Base-by-base conservation (phyloP, 92 coral and sea anemone genomes). In the Hydrozoanthus gracilis region DNA sequence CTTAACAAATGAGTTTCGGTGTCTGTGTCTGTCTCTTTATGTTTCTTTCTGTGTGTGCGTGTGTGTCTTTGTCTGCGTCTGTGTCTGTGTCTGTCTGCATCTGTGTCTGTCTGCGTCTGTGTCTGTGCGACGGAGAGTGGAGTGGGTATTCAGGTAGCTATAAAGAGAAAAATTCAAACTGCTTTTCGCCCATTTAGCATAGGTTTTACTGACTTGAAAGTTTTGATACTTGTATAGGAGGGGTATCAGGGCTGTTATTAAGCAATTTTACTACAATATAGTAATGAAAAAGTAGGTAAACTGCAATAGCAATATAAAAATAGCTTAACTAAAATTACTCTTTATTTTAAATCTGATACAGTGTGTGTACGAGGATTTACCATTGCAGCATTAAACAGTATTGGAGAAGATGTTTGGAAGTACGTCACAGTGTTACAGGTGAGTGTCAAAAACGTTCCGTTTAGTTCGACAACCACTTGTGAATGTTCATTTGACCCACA, bases 351-450 rank as follows among this genome's bases (percentile, higher is more conserved):
- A 56, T 56, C 64, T 56, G 64, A 68, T 16, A 68, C 73, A 68
- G 73, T 68, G 73, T 68, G 73, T n/a, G 73, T 44, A 68, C 73
- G 73, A 20, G 73, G 73, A 27, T 68, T 68, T 20, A 68, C 73
- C 73, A 68, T 20, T 68, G 39, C 48, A 68, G 73, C 73, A 10
- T 68, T 68, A 68, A 27, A 39, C 13, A 14, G 13, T 68, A 68
- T 27, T 68, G 12, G 73, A 68, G 47, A 68, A 68, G 73, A 68
- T 68, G 73, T 18, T 68, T 20, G 73, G 73, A 27, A 68, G 73
- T 27, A 68, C 73, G 49, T 10, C 73, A 68, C 47, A 68, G 73
- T 68, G 73, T 14, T 68, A 68, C 73, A 68, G 47, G 73, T 68
- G 73, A 68, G 73, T 68, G 73, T 68, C 73, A 27, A 68, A 2